Percentiles rank a stretch among this genome's conserved stretches.
These are phyloP conservation scores for Incurvaria masculella DNA, from an alignment of 2,888 invertebrate species.

Conservation along the genomic window DNA sequence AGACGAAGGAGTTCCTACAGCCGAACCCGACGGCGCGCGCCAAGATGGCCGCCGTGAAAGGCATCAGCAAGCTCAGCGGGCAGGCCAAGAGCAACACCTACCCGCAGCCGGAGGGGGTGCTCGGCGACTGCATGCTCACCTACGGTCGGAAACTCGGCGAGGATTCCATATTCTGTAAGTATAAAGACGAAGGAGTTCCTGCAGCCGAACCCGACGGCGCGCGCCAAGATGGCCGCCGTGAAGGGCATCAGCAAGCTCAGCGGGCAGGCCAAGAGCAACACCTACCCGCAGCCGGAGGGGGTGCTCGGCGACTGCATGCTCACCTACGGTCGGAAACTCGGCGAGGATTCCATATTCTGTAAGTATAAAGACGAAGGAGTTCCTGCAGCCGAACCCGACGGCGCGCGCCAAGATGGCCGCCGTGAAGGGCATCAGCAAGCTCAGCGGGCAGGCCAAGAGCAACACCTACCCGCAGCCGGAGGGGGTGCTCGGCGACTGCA, in stretches of 20 bases:
- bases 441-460: slow-evolving; percentile 95
- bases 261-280: slow-evolving; percentile 94
- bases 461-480: slow-evolving; percentile 99
- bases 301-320: slow-evolving; percentile 96
- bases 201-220: slow-evolving; percentile 96
- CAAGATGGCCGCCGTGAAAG: slow-evolving; percentile 93
- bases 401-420: slow-evolving; percentile 94
- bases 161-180: slow-evolving; percentile 85
- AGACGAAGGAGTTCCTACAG: slow-evolving; percentile 98
- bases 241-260: slow-evolving; percentile 96
- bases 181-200: slow-evolving; percentile 97
- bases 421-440: slow-evolving; percentile 93
- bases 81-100: slow-evolving; percentile 97
- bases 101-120: slow-evolving; percentile 96
- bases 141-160: slow-evolving; percentile 96
- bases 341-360: slow-evolving; percentile 93
- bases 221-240: slow-evolving; percentile 93
- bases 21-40: slow-evolving; percentile 97
- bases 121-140: slow-evolving; percentile 95
- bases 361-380: slow-evolving; percentile 93
- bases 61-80: slow-evolving; percentile 94
- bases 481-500: slow-evolving; percentile 94
- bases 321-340: slow-evolving; percentile 91
- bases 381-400: slow-evolving; percentile 98
- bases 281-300: slow-evolving; percentile 99